Evolutionary conservation across 2,797 vertebrate genomes (phyloP), one percentile per base, ranked within the genome.

Genomic region (Alcedo atthis): DNA sequence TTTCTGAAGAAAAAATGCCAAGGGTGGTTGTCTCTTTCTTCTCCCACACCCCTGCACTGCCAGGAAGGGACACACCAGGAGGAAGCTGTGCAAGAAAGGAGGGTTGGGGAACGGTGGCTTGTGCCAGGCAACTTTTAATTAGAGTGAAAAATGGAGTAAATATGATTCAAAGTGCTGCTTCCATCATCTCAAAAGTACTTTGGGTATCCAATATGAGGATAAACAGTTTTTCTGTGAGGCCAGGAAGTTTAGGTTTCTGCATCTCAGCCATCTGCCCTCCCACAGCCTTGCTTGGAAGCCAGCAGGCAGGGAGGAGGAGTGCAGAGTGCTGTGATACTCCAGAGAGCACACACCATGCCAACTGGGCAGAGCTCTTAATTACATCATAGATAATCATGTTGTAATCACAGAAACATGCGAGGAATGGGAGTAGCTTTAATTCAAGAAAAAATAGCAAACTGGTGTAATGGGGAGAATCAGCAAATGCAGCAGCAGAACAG

Each of bases 391-490:
- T 64, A 93, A 90, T 81, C 14, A 18, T 13, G 77, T 63, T 55
- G 64, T 90, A 94, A 95, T 94, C 84, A 80, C 4, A 3, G 84
- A 96, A 96, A 88, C 75, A 93, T 78, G 93, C 75, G 82, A 90
- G 84, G 91, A 96, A 96, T 92, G 90, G 66, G 49, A 96, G 58
- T 75, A 83, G 74, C 59, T 90, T 94, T 66, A 94, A 89, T 91
- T 91, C 75, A 92, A 58, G 81, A 87, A 90, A 90, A 86, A 94
- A 85, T n/a, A 95, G 49, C 71, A 74, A 85, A 80, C 57, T 2
- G 20, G 43, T 91, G 88, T 91, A 80, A 93, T 82, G 78, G 75
- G 83, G 83, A 93, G 88, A 96, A 87, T 57, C 59, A 70, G 68
- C 53, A 80, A 67, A 68, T 24, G 30, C 54, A 85, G 55, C 28